These are phyloP conservation scores for Smittia sp. DNA, from an alignment of 2,888 invertebrate species.

Conservation along the genomic window DNA sequence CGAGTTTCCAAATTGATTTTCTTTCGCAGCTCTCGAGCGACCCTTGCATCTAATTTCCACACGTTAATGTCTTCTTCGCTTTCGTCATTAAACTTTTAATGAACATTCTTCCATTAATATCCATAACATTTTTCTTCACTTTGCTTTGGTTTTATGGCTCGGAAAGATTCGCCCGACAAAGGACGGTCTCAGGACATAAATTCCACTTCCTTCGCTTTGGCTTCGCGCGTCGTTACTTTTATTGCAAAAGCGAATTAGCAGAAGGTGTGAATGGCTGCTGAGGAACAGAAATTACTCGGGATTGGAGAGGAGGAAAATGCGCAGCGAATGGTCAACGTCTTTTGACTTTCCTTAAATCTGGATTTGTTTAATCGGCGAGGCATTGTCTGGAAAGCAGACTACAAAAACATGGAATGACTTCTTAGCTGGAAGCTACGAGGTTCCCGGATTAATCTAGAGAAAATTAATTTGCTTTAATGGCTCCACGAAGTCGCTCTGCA, in stretches of 20 bases:
- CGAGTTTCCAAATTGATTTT: not conserved
- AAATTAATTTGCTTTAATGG: too few species aligned
- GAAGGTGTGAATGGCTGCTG: slow-evolving; percentile 36
- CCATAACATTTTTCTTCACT: slow-evolving; percentile 31
- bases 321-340: too few species aligned
- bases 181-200: slow-evolving; percentile 27
- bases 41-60: slow-evolving; percentile 15
- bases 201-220: slow-evolving; percentile 9
- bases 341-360: too few species aligned
- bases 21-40: not conserved
- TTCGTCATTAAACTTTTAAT: slow-evolving; percentile 41
- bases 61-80: slow-evolving; percentile 32
- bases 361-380: slow-evolving; percentile 35
- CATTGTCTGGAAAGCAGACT: too few species aligned
- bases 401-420: too few species aligned
- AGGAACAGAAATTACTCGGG: not conserved
- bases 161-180: not conserved
- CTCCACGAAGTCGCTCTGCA: too few species aligned
- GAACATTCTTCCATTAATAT: slow-evolving; percentile 41
- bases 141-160: slow-evolving; percentile 28
- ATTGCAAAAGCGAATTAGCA: slow-evolving; percentile 38
- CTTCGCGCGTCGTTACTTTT: slow-evolving; percentile 37
- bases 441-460: too few species aligned
- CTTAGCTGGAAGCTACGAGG: too few species aligned
- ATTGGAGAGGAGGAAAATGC: not conserved